These are phyloP conservation scores for Hypanus sabinus DNA, from an alignment of 2,113 vertebrate species.

Conservation along the genomic window DNA sequence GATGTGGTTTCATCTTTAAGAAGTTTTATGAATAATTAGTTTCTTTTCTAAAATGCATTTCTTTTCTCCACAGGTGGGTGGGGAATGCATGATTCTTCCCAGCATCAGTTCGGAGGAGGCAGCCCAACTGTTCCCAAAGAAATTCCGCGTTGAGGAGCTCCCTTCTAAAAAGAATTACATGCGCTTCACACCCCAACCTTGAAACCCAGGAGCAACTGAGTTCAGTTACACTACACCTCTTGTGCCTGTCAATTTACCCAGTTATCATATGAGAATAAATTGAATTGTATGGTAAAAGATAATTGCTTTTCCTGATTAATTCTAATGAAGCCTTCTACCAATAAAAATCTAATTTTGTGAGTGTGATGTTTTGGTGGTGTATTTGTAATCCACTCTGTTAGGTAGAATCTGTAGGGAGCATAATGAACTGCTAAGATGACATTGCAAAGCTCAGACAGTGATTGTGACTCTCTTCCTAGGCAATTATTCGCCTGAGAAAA, in stretches of 20 bases:
- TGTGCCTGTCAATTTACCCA: neutral
- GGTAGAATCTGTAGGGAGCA: neutral
- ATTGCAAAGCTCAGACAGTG: neutral
- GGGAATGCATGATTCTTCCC: slow-evolving; percentile 87
- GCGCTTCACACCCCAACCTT: slow-evolving; percentile 79
- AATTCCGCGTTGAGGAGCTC: slow-evolving; percentile 76
- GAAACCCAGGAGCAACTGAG: slow-evolving; percentile 39
- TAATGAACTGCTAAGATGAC: neutral
- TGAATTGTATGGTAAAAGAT: neutral
- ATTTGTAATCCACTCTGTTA: neutral
- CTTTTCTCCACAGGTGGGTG: slow-evolving; percentile 60
- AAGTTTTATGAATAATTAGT: neutral
- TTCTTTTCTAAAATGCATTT: neutral
- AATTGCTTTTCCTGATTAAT: neutral
- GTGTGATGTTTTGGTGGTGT: neutral
- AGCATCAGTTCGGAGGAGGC: slow-evolving; percentile 77
- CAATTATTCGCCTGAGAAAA: neutral
- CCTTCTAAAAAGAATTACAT: slow-evolving; percentile 90
- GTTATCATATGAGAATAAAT: neutral
- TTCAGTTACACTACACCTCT: neutral
- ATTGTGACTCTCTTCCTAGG: neutral
- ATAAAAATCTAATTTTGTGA: neutral
- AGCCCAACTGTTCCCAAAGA: slow-evolving; percentile 72
- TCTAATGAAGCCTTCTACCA: neutral
- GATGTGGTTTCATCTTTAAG: neutral